Evolutionary conservation across 2,888 invertebrate genomes (phyloP).

Genomic region (Omphaloscelis lunosa): DNA sequence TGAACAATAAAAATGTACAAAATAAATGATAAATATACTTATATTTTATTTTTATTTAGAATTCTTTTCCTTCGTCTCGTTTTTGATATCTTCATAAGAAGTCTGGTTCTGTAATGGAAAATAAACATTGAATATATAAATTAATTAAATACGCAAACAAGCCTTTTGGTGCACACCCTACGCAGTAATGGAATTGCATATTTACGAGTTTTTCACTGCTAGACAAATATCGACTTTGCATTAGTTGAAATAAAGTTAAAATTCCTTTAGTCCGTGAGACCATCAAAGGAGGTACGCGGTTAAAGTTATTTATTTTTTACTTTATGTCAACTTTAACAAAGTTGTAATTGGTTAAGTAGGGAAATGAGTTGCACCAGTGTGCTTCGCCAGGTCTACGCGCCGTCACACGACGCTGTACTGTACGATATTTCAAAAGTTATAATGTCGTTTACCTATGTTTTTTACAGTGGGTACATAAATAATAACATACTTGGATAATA

Average conservation of each 20-base stretch:
- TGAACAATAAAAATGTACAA: slow-evolving; percentile 23
- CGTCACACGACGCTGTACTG: too few relatives aligned
- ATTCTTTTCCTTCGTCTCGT: slow-evolving; percentile 82
- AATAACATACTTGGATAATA: too few relatives aligned
- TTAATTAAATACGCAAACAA: not conserved
- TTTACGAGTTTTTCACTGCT: not conserved
- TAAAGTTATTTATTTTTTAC: not conserved
- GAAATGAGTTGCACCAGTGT: not conserved
- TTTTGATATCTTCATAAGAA: slow-evolving; percentile 88
- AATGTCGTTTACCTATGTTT: too few relatives aligned
- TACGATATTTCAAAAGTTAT: too few relatives aligned
- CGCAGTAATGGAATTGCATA: not conserved
- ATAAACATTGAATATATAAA: not conserved
- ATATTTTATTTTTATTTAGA: slow-evolving; percentile 68
- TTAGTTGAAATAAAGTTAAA: not conserved
- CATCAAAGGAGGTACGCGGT: not conserved
- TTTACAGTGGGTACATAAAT: too few relatives aligned
- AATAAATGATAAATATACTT: not conserved
- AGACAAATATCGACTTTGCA: not conserved
- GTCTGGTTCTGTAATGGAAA: slow-evolving; percentile 82
- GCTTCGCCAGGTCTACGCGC: not conserved
- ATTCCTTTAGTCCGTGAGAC: not conserved
- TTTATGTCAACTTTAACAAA: not conserved
- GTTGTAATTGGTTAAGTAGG: not conserved
- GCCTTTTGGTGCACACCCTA: too few relatives aligned